phyloP scores from a whole-genome alignment of 2,113 vertebrate species.

The Calonectris borealis region DNA sequence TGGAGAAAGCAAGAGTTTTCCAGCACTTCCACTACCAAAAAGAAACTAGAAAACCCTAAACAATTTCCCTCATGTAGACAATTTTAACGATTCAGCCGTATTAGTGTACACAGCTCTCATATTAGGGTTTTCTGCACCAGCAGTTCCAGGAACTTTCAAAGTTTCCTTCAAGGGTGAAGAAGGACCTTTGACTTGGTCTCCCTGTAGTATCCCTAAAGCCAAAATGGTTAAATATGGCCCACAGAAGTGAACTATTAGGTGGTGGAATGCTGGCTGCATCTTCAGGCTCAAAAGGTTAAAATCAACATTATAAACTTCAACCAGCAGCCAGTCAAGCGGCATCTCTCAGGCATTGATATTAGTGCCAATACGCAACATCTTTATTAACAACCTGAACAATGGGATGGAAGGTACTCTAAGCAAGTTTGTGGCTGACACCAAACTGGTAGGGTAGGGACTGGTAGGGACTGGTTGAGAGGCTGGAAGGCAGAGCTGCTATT shows the following conservation, averaged over 20 bases:
- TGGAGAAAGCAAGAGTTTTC: not conserved
- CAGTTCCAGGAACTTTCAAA: not conserved
- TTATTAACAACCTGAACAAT: not conserved
- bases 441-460: not conserved
- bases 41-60: not conserved
- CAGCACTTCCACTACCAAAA: not conserved
- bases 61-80: not conserved
- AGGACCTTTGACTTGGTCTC: not conserved
- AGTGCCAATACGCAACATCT: not conserved
- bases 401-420: not conserved
- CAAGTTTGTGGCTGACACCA: not conserved
- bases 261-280: not conserved
- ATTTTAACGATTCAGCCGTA: not conserved
- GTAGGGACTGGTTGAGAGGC: not conserved
- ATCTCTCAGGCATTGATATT: not conserved
- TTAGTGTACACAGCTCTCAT: not conserved
- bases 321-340: not conserved
- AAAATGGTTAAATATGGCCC: not conserved
- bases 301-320: not conserved
- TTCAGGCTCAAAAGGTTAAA: not conserved
- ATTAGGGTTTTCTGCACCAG: not conserved
- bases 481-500: not conserved
- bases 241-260: not conserved
- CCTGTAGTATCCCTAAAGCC: not conserved
- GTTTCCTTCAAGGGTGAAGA: not conserved